phyloP scores from a whole-genome alignment of 1,140 invertebrate species.

The Drosophila ercepeae region DNA sequence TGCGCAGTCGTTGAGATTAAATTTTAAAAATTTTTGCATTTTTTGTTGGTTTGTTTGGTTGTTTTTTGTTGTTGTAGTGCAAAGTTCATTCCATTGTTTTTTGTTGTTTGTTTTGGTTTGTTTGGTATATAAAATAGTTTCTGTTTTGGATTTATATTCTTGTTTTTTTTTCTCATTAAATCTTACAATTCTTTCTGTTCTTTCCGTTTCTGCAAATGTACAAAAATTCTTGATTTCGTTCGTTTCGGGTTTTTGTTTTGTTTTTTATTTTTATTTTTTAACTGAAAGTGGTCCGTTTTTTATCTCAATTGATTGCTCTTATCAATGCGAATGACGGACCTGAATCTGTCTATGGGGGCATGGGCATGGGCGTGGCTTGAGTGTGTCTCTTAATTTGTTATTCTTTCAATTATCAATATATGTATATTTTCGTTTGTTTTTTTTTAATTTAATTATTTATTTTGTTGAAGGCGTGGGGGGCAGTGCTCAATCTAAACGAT shows the following conservation, averaged over 20 bases:
- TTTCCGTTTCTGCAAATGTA: slow-evolving; percentile 42
- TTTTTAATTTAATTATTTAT: background rate
- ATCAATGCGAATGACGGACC: no score
- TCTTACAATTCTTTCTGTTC: slow-evolving; percentile 32
- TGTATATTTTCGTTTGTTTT: slow-evolving; percentile 8
- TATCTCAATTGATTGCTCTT: no score
- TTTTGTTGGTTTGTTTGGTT: slow-evolving; percentile 33
- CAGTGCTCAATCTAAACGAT: background rate
- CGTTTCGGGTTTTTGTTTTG: no score
- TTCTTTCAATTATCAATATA: background rate
- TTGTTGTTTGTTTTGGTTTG: slow-evolving; percentile 27
- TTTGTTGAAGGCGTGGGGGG: background rate
- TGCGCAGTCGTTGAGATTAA: slow-evolving; percentile 78
- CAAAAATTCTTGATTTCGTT: slow-evolving; percentile 50
- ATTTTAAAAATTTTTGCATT: slow-evolving; percentile 44
- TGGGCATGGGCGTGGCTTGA: background rate
- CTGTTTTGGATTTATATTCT: slow-evolving; percentile 14
- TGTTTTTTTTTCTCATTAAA: background rate
- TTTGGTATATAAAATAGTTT: slow-evolving; percentile 52
- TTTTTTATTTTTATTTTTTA: slow-evolving; percentile 18
- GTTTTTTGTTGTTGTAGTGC: slow-evolving; percentile 37
- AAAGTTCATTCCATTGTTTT: slow-evolving; percentile 38
- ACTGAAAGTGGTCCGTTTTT: background rate
- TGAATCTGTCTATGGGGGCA: no score
- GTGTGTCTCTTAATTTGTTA: background rate